Evolutionary conservation across 1,140 invertebrate species (phyloP).

Genomic region (Chelonus insularis): DNA sequence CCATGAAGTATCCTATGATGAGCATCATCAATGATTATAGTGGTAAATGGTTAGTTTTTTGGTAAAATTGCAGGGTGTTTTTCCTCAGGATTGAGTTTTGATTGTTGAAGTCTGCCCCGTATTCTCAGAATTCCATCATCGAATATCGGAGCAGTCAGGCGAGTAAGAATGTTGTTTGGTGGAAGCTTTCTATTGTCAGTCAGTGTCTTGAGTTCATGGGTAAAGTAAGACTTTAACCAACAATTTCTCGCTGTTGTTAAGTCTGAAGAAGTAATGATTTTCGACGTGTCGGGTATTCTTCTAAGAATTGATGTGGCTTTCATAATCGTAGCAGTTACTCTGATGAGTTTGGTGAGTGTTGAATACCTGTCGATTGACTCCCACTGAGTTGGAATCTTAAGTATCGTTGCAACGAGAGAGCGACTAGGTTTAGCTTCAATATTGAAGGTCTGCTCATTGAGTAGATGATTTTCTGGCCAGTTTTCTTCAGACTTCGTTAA

Average conservation of each 20-base stretch:
- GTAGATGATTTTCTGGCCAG: background rate
- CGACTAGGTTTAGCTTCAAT: background rate
- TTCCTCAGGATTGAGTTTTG: too few relatives aligned
- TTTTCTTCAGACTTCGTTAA: background rate
- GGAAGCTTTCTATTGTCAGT: background rate
- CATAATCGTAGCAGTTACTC: background rate
- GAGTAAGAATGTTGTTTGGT: background rate
- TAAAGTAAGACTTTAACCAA: conserved; percentile 9
- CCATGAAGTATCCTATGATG: conserved; percentile 38
- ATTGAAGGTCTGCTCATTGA: background rate
- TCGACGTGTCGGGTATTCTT: background rate
- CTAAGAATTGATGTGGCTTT: background rate
- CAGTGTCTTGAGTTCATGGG: background rate
- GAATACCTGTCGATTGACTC: background rate
- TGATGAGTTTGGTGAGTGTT: background rate
- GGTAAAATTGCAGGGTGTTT: too few relatives aligned
- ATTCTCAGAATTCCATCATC: conserved; percentile 11
- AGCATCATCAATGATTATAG: background rate
- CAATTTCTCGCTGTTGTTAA: background rate
- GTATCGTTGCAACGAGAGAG: background rate
- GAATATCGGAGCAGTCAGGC: conserved; percentile 14
- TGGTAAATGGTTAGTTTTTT: background rate
- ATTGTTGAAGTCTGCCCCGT: conserved; percentile 17
- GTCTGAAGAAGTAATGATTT: background rate
- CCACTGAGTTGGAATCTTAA: background rate